A percentile compares a stretch with the other conserved stretches of the same genome.
Evolutionary conservation across 2,113 vertebrate species (phyloP).

Genomic region (Triplophysa siluroides): DNA sequence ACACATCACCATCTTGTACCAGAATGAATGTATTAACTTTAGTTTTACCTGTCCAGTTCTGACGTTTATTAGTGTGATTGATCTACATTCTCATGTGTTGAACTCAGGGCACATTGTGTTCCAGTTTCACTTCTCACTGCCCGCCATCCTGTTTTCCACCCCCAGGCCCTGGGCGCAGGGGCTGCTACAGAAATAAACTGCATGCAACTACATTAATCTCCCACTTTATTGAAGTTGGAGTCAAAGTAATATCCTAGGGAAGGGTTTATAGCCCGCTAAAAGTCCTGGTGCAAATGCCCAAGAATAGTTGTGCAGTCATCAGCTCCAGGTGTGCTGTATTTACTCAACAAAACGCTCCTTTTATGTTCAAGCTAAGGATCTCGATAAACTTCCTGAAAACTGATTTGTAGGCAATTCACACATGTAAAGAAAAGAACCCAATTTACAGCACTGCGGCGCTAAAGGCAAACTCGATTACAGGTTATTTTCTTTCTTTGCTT

Average conservation of each 20-base stretch:
- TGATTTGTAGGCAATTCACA: constrained; percentile 62
- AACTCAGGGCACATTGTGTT: constrained; percentile 16
- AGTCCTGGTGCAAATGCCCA: constrained; percentile 44
- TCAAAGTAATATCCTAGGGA: constrained; percentile 41
- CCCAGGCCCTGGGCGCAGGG: background rate
- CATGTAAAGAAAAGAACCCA: constrained; percentile 60
- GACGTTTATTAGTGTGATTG: constrained; percentile 44
- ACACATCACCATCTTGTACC: constrained; percentile 6
- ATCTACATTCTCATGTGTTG: constrained; percentile 9
- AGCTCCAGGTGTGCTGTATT: constrained; percentile 40
- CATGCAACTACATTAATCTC: constrained; percentile 46
- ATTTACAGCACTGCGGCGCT: constrained; percentile 60
- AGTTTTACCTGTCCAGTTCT: constrained; percentile 27
- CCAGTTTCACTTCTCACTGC: background rate
- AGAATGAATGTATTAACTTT: constrained; percentile 6
- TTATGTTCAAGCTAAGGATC: constrained; percentile 48
- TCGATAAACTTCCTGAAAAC: constrained; percentile 50
- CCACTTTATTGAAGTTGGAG: constrained; percentile 44
- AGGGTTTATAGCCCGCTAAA: constrained; percentile 42
- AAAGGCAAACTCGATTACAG: constrained; percentile 61
- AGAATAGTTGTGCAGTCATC: constrained; percentile 29
- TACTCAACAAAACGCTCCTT: constrained; percentile 44
- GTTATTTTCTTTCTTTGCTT: constrained; percentile 49
- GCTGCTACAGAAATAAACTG: constrained; percentile 21
- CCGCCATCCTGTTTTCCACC: constrained; percentile 20